Evolutionary conservation across 2,113 vertebrate genomes (phyloP), one percentile per base, ranked within the genome.

Genomic region (Varanus salvator): DNA sequence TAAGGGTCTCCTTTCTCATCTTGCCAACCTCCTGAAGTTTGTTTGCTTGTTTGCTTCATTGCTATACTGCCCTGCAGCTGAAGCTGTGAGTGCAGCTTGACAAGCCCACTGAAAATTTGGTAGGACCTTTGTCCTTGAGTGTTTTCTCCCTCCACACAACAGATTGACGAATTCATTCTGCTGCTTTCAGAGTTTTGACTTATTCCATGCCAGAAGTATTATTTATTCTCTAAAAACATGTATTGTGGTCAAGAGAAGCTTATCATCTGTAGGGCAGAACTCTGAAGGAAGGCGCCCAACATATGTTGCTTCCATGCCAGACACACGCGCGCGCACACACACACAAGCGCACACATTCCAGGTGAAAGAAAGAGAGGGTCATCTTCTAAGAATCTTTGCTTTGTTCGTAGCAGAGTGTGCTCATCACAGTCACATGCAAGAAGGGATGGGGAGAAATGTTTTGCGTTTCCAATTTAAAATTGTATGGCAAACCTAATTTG

Each of bases 111-210:
- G 0, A 48, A n/a, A 50, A 44, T 93, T 76, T 50, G 23, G 68
- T 44, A 57, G 27, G 80, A 72, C 89, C 77, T 85, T 93, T 68
- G 31, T 90, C 84, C 86, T 82, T 86, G 14, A 81, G 17, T 82
- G 1, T 69, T 34, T 52, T 71, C 31, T 34, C 31, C 85, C 44
- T 0, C n/a, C 69, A 71, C 48, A 34, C 72, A 75, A 83, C 86
- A 0, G 9, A 3, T n/a, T 69, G 89, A 69, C 87, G 31, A 50
- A 80, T 74, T 69, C 4, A 38, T 14, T 12, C 66, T 2, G 1
- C 0, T 4, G 3, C 6, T 69, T 6, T 71, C 68, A 8, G 23
- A 21, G 3, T 48, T 80, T 76, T 92, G 83, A 77, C 52, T 83
- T 87, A 87, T 75, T n/a, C 68, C 75, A 68, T 86, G 54, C 80